phyloP scores from a whole-genome alignment of 2,888 invertebrate genomes.

The Platypus cylindrus region DNA sequence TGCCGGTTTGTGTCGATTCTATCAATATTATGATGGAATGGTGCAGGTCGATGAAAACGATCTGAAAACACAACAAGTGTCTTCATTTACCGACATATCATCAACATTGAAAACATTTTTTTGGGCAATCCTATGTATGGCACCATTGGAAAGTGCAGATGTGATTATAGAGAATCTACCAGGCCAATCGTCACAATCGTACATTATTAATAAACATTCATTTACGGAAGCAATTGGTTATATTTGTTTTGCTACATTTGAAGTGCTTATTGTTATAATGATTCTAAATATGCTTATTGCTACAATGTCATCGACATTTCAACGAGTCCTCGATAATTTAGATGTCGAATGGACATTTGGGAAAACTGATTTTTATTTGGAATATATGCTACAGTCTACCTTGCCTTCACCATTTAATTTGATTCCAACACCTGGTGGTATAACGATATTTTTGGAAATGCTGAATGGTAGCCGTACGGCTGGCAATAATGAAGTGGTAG shows the following conservation, averaged over 20 bases:
- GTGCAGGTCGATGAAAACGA: constrained; percentile 37
- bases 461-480: constrained; percentile 32
- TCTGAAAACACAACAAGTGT: constrained; percentile 43
- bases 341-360: constrained; percentile 68
- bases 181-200: constrained; percentile 35
- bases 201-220: constrained; percentile 42
- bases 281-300: constrained; percentile 68
- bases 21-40: constrained; percentile 50
- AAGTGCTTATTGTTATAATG: constrained; percentile 58
- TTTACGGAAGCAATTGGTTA: constrained; percentile 57
- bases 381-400: constrained; percentile 56
- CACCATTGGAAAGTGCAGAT: constrained; percentile 49
- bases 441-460: constrained; percentile 39
- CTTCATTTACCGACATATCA: constrained; percentile 45
- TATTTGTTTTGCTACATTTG: constrained; percentile 52
- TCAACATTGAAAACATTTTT: constrained; percentile 52
- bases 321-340: constrained; percentile 53
- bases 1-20: constrained; percentile 47
- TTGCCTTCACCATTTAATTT: constrained; percentile 62
- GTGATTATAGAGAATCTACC: constrained; percentile 50
- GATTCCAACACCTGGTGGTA: constrained; percentile 45
- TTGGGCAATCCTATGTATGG: constrained; percentile 59
- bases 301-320: constrained; percentile 67
- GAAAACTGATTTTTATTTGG: constrained; percentile 58
- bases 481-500: constrained; percentile 29